phyloP scores from a whole-genome alignment of 35 echinoderm and acorn worm genomes.

The Holothuria glaberrima region DNA sequence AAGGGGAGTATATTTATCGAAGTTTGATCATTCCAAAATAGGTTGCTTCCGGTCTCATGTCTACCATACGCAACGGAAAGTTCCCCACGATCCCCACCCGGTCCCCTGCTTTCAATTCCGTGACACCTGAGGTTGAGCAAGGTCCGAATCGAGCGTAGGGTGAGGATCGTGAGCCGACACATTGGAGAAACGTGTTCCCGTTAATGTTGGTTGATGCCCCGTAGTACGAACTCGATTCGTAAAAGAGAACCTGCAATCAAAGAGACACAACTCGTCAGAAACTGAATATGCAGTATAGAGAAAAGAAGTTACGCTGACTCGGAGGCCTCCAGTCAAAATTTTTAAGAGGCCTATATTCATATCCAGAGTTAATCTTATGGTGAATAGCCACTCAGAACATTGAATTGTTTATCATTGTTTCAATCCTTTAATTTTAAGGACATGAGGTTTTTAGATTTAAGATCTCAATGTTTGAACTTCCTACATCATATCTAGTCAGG shows the following conservation, averaged over 20 bases:
- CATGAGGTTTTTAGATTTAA: too few species aligned
- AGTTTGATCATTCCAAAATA: slow-evolving; percentile 97
- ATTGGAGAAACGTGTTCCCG: slow-evolving; percentile 71
- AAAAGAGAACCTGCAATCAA: slow-evolving; percentile 76
- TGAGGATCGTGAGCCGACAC: slow-evolving; percentile 68
- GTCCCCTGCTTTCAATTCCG: slow-evolving; percentile 67
- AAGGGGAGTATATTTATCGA: slow-evolving; percentile 20
- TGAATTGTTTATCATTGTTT: too few species aligned
- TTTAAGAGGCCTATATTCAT: too few species aligned
- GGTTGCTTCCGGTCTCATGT: slow-evolving; percentile 79
- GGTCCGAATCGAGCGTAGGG: slow-evolving; percentile 76
- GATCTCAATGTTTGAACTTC: too few species aligned
- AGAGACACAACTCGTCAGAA: not conserved
- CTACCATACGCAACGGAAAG: slow-evolving; percentile 67
- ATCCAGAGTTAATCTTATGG: too few species aligned
- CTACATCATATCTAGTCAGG: too few species aligned
- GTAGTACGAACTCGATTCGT: slow-evolving; percentile 83
- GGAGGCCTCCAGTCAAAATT: too few species aligned
- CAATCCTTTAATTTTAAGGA: too few species aligned
- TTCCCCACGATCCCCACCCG: slow-evolving; percentile 75
- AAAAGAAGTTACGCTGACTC: too few species aligned
- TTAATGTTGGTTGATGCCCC: slow-evolving; percentile 87
- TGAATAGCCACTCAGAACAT: too few species aligned
- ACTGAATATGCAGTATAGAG: too few species aligned
- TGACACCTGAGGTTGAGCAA: slow-evolving; percentile 73